Conservation (phyloP, 2,797 vertebrate genomes). For the Vireo griseus region DNA sequence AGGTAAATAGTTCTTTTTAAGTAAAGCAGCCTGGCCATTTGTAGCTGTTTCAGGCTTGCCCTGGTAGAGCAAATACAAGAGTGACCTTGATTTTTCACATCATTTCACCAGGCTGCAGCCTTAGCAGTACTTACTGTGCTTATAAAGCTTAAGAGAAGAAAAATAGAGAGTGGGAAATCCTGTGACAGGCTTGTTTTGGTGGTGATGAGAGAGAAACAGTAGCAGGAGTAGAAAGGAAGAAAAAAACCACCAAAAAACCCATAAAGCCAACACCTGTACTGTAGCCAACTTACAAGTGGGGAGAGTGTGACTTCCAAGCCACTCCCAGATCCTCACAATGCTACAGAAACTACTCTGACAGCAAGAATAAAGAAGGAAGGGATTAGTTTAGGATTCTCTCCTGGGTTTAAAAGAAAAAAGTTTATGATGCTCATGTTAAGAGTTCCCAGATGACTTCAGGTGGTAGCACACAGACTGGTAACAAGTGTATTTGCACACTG, state of each 20-base stretch:
- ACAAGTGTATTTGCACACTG: neutral
- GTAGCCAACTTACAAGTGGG: neutral
- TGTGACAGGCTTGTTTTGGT: conserved; percentile 9
- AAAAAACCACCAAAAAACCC: neutral
- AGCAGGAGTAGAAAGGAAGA: neutral
- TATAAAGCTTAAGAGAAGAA: neutral
- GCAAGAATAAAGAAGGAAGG: neutral
- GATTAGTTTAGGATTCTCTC: neutral
- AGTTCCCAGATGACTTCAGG: neutral
- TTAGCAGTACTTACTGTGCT: neutral
- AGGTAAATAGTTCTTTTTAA: neutral
- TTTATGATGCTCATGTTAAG: neutral
- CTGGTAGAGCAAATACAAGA: neutral
- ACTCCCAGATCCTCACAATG: neutral
- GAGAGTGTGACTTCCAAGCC: neutral
- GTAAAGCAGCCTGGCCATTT: conserved; percentile 13
- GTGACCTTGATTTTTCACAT: conserved; percentile 44
- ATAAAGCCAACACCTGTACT: neutral
- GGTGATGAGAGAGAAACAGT: neutral
- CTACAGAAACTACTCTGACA: neutral
- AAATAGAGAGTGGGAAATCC: conserved; percentile 48
- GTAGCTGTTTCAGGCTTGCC: conserved; percentile 6
- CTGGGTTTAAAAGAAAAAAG: neutral
- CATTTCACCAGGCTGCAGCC: neutral
- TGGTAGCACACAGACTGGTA: accelerated